Base-by-base conservation (phyloP, 2,888 invertebrate genomes). In the Nomada ferruginata region DNA sequence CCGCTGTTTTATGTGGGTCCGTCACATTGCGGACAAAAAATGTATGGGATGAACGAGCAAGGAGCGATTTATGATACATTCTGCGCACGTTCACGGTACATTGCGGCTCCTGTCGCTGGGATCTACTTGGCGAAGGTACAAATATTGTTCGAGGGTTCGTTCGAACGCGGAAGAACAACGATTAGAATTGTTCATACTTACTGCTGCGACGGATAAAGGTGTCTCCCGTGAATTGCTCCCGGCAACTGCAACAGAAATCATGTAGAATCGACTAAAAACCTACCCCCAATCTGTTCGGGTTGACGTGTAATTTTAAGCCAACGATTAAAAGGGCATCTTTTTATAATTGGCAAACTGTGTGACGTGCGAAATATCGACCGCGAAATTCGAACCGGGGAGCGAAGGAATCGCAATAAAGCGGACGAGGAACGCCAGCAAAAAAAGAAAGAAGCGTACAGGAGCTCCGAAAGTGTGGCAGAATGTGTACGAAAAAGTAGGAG, bases 191-290 rank as follows among this genome's bases (percentile, higher is more conserved):
- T 29, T 26, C n/a, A 57, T 44, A 76, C 87, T 86, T 82, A 89
- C 87, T 68, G 73, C 55, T 20, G 65, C 57, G 29, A 71, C 42
- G 69, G 44, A 80, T 74, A 81, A 60, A 64, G 83, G 66, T 9
- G 82, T 29, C 36, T 66, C 66, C 66, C 68, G 53, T 29, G 64
- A 63, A 55, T 60, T 76, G 71, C 72, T 76, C 59, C 80, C 84
- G 81, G 79, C 66, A 76, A 72, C 89, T 89, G 87, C 13, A 89
- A 89, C 73, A 82, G 66, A 89, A 66, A 79, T 59, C 13, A 20
- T 29, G 3, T 9, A 3, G 18, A 13, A 18, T 23, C 3, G 68
- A 13, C 18, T 57, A 42, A 9, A 7, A 13, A 7, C 7, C 23
- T 15, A 9, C 1, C 15, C n/a, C 7, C 10, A 1, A 3, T 23